These are phyloP conservation scores for Neolamprologus devosi DNA, from an alignment of 2,113 vertebrate genomes.

Conservation along the genomic window DNA sequence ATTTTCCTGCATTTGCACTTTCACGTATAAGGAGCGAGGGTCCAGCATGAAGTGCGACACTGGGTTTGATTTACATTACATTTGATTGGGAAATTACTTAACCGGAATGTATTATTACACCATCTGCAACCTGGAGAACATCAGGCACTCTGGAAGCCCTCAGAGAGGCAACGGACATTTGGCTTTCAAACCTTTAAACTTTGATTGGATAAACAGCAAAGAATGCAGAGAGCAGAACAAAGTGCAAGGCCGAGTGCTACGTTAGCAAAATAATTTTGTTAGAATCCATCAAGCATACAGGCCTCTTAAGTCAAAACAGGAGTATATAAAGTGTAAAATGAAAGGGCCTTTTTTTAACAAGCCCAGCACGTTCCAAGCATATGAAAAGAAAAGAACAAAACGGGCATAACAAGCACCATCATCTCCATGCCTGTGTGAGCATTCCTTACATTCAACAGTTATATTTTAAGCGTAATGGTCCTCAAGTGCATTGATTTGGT, in stretches of 20 bases:
- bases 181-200: not conserved
- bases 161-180: not conserved
- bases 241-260: slow-evolving; percentile 24
- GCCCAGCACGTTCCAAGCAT: slow-evolving; percentile 50
- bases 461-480: slow-evolving; percentile 16
- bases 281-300: slow-evolving; percentile 57
- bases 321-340: slow-evolving; percentile 43
- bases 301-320: slow-evolving; percentile 55
- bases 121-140: not conserved
- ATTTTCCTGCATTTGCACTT: not conserved
- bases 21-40: not conserved
- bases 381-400: slow-evolving; percentile 41
- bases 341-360: slow-evolving; percentile 39
- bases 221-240: not conserved
- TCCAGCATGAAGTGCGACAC: not conserved
- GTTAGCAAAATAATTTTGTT: slow-evolving; percentile 51
- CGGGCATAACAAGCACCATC: slow-evolving; percentile 46
- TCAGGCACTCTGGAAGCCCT: not conserved
- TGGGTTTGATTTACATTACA: not conserved
- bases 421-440: slow-evolving; percentile 34
- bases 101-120: not conserved
- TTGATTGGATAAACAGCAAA: slow-evolving; percentile 10
- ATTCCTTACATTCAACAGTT: slow-evolving; percentile 39
- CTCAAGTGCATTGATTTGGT: not conserved
- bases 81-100: not conserved